Evolutionary conservation across 2,113 vertebrate species (phyloP).

Genomic region (Zapornia atra): DNA sequence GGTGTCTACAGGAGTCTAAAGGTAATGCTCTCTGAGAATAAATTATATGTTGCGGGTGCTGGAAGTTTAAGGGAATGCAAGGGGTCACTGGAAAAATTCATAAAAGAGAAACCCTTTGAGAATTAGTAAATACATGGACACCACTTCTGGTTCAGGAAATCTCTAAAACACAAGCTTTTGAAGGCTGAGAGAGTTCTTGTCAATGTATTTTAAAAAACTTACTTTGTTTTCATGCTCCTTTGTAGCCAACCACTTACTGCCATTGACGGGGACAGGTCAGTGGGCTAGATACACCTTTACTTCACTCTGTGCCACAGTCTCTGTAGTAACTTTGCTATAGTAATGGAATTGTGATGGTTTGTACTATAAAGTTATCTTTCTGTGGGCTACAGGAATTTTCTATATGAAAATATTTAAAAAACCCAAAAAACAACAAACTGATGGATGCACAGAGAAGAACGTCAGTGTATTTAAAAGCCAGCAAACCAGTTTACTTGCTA

Average conservation of each 20-base stretch:
- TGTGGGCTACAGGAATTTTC: background rate
- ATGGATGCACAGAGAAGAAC: background rate
- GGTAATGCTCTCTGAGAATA: background rate
- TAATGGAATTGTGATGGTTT: accelerated
- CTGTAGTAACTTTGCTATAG: background rate
- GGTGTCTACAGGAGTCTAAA: background rate
- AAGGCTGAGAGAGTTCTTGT: background rate
- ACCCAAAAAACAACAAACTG: background rate
- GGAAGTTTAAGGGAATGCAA: background rate
- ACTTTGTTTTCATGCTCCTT: background rate
- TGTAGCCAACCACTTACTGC: background rate
- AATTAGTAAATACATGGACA: background rate
- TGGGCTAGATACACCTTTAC: background rate
- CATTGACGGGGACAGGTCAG: background rate
- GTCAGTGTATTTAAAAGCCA: background rate
- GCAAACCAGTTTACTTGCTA: background rate
- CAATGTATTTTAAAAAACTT: background rate
- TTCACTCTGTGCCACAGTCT: background rate
- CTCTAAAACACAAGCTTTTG: background rate
- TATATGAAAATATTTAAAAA: background rate
- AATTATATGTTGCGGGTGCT: background rate
- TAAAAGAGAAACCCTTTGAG: background rate
- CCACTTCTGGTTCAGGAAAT: background rate
- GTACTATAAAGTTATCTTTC: background rate
- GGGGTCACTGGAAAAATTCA: background rate